Evolutionary conservation across 2,113 vertebrate genomes (phyloP).

Genomic region (Mobula birostris): DNA sequence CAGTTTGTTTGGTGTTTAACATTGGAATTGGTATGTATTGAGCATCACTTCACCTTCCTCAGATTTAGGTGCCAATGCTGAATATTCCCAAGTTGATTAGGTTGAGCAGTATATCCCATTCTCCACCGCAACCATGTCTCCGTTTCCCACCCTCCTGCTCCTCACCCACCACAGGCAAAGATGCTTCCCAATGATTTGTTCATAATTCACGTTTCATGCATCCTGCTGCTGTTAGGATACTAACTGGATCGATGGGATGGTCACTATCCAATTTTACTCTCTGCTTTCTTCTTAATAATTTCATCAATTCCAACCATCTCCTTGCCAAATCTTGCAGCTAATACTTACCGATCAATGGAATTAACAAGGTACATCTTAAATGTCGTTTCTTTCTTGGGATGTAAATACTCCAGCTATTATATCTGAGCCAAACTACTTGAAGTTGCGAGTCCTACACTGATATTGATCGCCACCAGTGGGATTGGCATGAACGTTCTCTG

Average conservation of each 20-base stretch:
- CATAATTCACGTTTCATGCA: slow-evolving; percentile 72
- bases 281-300: slow-evolving; percentile 34
- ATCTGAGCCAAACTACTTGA: not conserved
- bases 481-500: slow-evolving; percentile 22
- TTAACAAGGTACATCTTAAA: not conserved
- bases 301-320: not conserved
- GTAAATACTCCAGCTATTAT: not conserved
- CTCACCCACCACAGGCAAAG: not conserved
- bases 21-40: slow-evolving; percentile 20
- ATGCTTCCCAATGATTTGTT: slow-evolving; percentile 44
- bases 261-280: slow-evolving; percentile 41
- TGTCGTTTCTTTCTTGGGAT: not conserved
- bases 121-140: not conserved
- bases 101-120: not conserved
- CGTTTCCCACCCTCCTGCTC: not conserved
- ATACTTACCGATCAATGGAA: slow-evolving; percentile 12
- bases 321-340: not conserved
- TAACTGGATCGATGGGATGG: slow-evolving; percentile 58
- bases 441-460: not conserved
- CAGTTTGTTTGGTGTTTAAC: slow-evolving; percentile 30
- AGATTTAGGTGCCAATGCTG: not conserved
- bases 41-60: not conserved
- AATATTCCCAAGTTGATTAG: not conserved
- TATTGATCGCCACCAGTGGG: not conserved
- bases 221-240: slow-evolving; percentile 58